Conservation (phyloP, 2,113 vertebrate species). For the Vicugna pacos region DNA sequence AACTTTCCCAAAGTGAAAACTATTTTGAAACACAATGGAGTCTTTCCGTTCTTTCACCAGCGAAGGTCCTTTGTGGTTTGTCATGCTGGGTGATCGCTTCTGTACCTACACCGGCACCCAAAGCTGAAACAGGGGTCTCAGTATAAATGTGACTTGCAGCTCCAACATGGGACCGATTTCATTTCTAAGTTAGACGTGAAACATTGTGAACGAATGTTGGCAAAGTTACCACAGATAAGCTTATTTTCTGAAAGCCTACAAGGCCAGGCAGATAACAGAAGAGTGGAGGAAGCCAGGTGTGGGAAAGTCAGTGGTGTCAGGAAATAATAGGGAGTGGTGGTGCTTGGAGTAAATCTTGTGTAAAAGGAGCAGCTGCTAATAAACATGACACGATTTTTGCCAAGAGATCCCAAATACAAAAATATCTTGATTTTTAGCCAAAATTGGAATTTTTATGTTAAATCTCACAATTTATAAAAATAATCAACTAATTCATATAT, state of each 20-base stretch:
- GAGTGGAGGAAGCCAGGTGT: background rate
- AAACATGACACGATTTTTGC: background rate
- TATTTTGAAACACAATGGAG: slow-evolving; percentile 64
- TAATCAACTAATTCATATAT: background rate
- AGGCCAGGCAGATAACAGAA: background rate
- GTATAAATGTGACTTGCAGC: background rate
- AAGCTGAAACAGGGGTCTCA: background rate
- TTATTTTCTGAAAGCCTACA: background rate
- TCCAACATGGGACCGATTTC: background rate
- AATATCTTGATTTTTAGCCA: background rate
- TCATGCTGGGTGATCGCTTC: background rate
- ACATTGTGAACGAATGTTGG: background rate
- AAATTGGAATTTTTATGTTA: background rate
- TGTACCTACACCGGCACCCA: background rate
- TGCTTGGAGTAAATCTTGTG: background rate
- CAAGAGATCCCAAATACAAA: background rate
- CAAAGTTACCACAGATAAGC: background rate
- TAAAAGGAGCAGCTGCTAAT: background rate
- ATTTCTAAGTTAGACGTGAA: slow-evolving; percentile 42
- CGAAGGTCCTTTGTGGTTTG: background rate
- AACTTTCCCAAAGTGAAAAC: slow-evolving; percentile 61
- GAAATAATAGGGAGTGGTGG: background rate
- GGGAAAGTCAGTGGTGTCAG: background rate
- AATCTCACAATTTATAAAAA: background rate
- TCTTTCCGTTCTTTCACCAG: background rate